These are phyloP conservation scores for Athene noctua DNA, from an alignment of 2,113 vertebrate genomes.

Conservation along the genomic window DNA sequence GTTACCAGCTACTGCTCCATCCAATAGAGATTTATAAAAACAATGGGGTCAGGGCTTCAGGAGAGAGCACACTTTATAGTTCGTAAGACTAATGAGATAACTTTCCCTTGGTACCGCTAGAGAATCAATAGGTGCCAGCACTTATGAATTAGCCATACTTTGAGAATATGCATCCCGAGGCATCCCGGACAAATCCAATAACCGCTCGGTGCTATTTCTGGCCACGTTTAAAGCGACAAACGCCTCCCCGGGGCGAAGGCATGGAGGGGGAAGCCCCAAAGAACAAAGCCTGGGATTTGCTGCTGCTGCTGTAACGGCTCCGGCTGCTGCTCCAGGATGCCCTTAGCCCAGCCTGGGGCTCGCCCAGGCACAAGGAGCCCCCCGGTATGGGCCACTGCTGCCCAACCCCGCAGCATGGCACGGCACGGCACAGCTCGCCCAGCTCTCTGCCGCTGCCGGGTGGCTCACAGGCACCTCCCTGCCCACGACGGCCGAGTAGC, in stretches of 20 bases:
- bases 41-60: constrained; percentile 55
- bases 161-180: neutral
- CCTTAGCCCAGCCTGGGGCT: fast-evolving
- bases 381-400: neutral
- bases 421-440: fast-evolving
- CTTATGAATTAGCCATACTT: constrained; percentile 38
- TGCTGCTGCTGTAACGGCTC: fast-evolving
- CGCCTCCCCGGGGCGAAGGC: neutral
- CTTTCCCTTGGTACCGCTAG: neutral
- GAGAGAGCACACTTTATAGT: constrained; percentile 50
- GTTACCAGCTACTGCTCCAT: constrained; percentile 70
- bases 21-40: constrained; percentile 76
- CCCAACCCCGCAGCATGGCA: fast-evolving
- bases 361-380: neutral
- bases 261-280: neutral
- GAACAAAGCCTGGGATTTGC: constrained; percentile 11
- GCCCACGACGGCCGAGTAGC: fast-evolving
- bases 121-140: constrained; percentile 28
- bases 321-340: neutral
- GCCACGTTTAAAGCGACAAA: neutral
- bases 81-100: constrained; percentile 73
- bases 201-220: neutral
- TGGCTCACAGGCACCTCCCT: no score
- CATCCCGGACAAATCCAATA: constrained; percentile 22
- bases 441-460: fast-evolving